Conservation (phyloP, 1,140 invertebrate genomes). For the Thaumetopoea pityocampa region DNA sequence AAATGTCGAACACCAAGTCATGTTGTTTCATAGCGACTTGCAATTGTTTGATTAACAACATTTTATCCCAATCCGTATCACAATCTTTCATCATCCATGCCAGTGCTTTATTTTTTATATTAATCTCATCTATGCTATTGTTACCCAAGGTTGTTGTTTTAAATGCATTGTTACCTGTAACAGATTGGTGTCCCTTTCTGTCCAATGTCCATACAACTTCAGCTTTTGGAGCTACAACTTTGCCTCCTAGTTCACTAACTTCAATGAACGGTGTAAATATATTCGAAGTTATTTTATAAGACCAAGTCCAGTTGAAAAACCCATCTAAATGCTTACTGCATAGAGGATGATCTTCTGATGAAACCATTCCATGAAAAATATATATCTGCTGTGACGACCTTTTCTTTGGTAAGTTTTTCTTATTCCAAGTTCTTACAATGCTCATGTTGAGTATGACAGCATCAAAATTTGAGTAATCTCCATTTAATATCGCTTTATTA, state of each 20-base stretch:
- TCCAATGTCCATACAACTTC: constrained; percentile 32
- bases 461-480: constrained; percentile 42
- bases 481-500: constrained; percentile 30
- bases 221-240: constrained; percentile 44
- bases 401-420: constrained; percentile 36
- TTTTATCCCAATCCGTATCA: constrained; percentile 61
- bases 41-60: constrained; percentile 77
- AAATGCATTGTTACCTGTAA: constrained; percentile 15
- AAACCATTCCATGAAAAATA: constrained; percentile 63
- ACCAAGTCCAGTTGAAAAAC: constrained; percentile 80
- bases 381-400: constrained; percentile 61
- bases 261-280: constrained; percentile 75
- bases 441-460: constrained; percentile 46
- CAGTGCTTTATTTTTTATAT: constrained; percentile 64
- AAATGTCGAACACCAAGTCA: constrained; percentile 78
- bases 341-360: constrained; percentile 47
- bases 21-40: constrained; percentile 69
- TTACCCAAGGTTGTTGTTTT: too few relatives aligned
- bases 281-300: constrained; percentile 73
- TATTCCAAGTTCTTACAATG: constrained; percentile 27
- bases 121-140: too few relatives aligned
- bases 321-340: constrained; percentile 40
- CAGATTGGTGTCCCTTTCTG: not conserved
- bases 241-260: constrained; percentile 45
- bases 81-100: constrained; percentile 81